phyloP scores from a whole-genome alignment of 2,888 invertebrate species.

The Stenchaetothrips biformis region DNA sequence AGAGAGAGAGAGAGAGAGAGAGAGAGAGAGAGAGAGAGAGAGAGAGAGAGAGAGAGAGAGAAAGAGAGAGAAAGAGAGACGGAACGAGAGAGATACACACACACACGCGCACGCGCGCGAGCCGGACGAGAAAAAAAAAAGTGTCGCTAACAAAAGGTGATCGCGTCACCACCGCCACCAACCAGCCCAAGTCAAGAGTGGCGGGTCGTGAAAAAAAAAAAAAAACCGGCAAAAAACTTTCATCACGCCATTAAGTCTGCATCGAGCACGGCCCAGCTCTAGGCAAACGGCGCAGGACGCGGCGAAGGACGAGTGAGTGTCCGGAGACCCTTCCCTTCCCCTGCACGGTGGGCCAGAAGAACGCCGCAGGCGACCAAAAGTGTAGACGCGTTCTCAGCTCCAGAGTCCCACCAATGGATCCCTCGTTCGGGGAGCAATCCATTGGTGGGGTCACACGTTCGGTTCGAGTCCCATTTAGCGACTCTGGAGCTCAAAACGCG shows the following conservation, averaged over 20 bases:
- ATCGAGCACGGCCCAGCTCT: background rate
- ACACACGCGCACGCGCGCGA: too few species aligned
- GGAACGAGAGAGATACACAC: background rate
- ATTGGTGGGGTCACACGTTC: too few species aligned
- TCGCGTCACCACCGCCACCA: background rate
- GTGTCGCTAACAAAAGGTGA: background rate
- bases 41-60: background rate
- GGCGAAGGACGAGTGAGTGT: background rate
- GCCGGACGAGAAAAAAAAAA: background rate
- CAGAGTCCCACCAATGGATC: too few species aligned
- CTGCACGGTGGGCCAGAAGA: too few species aligned
- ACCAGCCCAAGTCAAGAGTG: background rate
- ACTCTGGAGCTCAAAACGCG: too few species aligned
- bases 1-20: background rate
- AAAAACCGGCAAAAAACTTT: background rate
- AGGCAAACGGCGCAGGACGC: background rate
- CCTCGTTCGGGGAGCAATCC: too few species aligned
- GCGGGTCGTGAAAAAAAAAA: background rate
- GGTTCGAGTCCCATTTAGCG: too few species aligned
- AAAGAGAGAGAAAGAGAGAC: background rate
- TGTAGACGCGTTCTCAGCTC: too few species aligned
- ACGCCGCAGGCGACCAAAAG: too few species aligned
- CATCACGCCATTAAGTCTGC: constrained; percentile 16
- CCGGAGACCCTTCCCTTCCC: background rate
- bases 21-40: background rate